Conservation (phyloP, 2,888 invertebrate genomes). For the Pseudanteris insignis region DNA sequence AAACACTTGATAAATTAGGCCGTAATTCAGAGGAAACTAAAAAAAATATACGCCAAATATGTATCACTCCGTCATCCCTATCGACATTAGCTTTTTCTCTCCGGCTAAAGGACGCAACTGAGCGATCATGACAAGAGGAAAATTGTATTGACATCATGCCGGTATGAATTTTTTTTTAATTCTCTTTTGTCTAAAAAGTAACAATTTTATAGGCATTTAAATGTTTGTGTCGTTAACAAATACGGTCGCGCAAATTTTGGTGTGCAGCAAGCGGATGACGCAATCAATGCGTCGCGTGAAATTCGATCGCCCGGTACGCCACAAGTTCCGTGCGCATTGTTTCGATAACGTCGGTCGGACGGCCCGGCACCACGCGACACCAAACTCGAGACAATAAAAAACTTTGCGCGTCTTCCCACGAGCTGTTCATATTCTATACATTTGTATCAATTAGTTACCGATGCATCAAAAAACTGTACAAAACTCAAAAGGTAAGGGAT, state of each 20-base stretch:
- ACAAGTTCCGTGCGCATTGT: too few species aligned
- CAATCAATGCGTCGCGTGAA: conserved; percentile 28
- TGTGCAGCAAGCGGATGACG: conserved; percentile 33
- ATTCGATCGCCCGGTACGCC: conserved; percentile 7
- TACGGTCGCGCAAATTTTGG: conserved; percentile 41
- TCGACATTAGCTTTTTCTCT: conserved; percentile 10
- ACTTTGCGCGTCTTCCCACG: conserved; percentile 45
- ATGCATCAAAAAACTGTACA: conserved; percentile 35
- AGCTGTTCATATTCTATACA: conserved; percentile 40
- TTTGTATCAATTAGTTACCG: conserved; percentile 43
- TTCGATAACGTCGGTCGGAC: conserved; percentile 11
- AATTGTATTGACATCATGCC: conserved; percentile 27
- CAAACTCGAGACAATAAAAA: conserved; percentile 44
- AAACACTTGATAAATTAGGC: conserved; percentile 43
- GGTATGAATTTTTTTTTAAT: conserved; percentile 33
- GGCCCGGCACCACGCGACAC: conserved; percentile 11
- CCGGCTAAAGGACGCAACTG: conserved; percentile 5
- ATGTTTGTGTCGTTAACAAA: conserved; percentile 38
- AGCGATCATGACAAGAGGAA: conserved; percentile 37
- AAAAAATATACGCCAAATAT: conserved; percentile 39
- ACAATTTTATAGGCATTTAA: conserved; percentile 40
- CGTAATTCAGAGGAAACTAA: conserved; percentile 43
- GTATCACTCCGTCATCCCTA: conserved; percentile 21
- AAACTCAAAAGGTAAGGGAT: too few species aligned
- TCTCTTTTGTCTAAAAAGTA: too few species aligned